Evolutionary conservation across 2,888 invertebrate species (phyloP).

Genomic region (Pollenia labialis): DNA sequence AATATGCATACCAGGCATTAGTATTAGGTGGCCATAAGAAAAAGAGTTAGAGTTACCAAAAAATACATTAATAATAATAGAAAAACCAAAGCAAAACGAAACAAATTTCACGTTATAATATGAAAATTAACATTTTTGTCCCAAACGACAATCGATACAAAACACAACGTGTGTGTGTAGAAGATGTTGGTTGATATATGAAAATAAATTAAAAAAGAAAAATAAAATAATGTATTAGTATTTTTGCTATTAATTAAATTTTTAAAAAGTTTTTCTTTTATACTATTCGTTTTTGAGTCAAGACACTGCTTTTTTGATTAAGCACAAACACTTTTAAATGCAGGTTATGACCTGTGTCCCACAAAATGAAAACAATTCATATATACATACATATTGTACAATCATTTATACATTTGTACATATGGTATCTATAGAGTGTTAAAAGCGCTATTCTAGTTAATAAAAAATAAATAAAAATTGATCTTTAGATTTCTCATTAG

Average conservation of each 20-base stretch:
- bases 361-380: background rate
- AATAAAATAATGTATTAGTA: background rate
- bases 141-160: slow-evolving; percentile 55
- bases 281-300: background rate
- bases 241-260: slow-evolving; percentile 15
- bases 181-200: slow-evolving; percentile 10
- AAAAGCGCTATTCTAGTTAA: too few species aligned
- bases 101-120: slow-evolving; percentile 69
- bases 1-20: slow-evolving; percentile 49
- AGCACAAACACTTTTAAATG: slow-evolving; percentile 21
- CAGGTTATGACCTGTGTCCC: slow-evolving; percentile 27
- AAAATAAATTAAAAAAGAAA: slow-evolving; percentile 16
- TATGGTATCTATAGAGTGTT: too few species aligned
- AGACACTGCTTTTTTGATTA: slow-evolving; percentile 1
- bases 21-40: slow-evolving; percentile 36
- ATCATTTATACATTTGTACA: background rate
- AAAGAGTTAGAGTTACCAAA: slow-evolving; percentile 65
- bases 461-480: too few species aligned
- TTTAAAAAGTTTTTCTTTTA: background rate
- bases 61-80: background rate
- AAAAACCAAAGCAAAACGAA: slow-evolving; percentile 64
- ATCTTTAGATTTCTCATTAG: too few species aligned
- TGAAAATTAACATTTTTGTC: slow-evolving; percentile 69
- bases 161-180: slow-evolving; percentile 38
- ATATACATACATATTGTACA: background rate